Conservation (phyloP, 2,113 vertebrate species). For the Trogon melanurus region DNA sequence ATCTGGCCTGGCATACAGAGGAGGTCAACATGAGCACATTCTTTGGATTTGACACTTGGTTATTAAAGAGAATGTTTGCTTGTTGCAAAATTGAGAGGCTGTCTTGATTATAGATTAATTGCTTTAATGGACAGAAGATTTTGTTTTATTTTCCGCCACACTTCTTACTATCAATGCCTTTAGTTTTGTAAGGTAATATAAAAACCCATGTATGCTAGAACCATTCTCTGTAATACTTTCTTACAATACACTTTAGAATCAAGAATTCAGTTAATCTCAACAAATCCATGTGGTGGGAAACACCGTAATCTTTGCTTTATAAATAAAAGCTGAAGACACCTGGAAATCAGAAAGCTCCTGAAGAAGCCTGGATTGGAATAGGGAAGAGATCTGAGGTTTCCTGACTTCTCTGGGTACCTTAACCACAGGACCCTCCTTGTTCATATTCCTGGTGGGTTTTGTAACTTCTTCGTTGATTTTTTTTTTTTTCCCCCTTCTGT, state of each 20-base stretch:
- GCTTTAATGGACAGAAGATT: not conserved
- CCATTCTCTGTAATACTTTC: not conserved
- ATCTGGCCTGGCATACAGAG: not conserved
- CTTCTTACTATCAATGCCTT: not conserved
- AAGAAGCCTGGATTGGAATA: not conserved
- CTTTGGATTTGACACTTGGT: not conserved
- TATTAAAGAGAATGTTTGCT: not conserved
- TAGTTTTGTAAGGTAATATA: not conserved
- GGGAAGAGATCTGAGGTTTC: not conserved
- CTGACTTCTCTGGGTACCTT: not conserved
- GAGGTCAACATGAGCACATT: not conserved
- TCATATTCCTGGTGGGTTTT: not conserved
- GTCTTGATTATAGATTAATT: not conserved
- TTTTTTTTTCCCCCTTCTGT: accelerated
- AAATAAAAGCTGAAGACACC: not conserved
- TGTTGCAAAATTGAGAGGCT: not conserved
- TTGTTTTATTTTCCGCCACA: not conserved
- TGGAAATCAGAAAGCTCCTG: not conserved
- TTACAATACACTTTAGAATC: conserved; percentile 24
- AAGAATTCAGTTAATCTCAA: conserved; percentile 41
- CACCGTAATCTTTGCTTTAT: not conserved
- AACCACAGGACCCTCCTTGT: not conserved
- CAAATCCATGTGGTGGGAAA: conserved; percentile 4
- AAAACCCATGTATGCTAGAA: not conserved
- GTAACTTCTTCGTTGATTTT: not conserved